These are phyloP conservation scores for Apolygus lucorum DNA, from an alignment of 1,140 invertebrate genomes.

Conservation along the genomic window DNA sequence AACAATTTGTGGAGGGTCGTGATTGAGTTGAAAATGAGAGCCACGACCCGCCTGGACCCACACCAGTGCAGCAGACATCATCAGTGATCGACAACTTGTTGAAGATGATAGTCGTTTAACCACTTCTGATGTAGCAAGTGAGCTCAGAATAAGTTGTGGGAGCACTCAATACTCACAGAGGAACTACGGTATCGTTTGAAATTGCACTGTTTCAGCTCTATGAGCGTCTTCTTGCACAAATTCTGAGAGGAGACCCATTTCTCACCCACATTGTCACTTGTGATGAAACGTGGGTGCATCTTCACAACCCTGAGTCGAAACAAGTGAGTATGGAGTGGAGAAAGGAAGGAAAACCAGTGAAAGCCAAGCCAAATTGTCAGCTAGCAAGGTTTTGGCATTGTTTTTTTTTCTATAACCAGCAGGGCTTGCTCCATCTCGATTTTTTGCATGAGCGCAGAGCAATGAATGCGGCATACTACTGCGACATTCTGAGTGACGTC, in stretches of 20 bases:
- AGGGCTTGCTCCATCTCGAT: not conserved
- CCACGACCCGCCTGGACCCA: not conserved
- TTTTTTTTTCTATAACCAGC: constrained; percentile 10
- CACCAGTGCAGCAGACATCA: not conserved
- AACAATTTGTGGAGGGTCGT: not conserved
- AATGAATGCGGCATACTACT: constrained; percentile 3
- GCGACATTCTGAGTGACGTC: constrained; percentile 21
- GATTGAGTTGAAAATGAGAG: not conserved
- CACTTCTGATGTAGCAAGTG: not conserved
- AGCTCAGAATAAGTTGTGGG: not conserved
- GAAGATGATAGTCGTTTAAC: not conserved
- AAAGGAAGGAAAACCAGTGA: constrained; percentile 23
- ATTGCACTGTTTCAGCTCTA: not conserved
- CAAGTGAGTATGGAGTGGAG: constrained; percentile 27
- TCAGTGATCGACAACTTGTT: not conserved
- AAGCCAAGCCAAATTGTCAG: constrained; percentile 20
- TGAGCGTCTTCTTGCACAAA: constrained; percentile 8
- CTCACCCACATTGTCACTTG: constrained; percentile 26
- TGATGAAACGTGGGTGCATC: constrained; percentile 35
- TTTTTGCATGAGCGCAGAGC: not conserved
- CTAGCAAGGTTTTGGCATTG: constrained; percentile 9
- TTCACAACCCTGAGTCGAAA: constrained; percentile 33
- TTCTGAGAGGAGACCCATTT: not conserved
- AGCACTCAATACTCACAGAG: not conserved
- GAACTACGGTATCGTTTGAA: not conserved